Conservation (phyloP, 2,888 invertebrate species). For the Agrochola circellaris region DNA sequence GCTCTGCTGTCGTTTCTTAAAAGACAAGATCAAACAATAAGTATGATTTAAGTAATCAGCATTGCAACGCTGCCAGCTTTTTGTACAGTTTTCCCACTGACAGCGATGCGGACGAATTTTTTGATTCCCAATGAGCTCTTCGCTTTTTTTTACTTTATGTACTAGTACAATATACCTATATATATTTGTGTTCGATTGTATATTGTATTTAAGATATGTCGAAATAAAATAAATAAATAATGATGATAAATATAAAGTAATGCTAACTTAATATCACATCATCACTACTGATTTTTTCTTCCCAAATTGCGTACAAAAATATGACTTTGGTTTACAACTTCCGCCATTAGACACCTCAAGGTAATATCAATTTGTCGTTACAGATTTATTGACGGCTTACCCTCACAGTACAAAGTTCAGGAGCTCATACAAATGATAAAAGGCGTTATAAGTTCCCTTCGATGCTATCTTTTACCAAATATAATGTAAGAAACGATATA, state of each 20-base stretch:
- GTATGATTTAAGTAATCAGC: background rate
- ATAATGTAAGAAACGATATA: background rate
- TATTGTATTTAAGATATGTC: background rate
- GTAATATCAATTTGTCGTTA: slow-evolving; percentile 50
- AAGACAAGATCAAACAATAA: background rate
- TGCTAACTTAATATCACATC: background rate
- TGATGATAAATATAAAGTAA: background rate
- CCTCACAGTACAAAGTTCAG: slow-evolving; percentile 25
- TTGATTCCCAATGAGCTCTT: background rate
- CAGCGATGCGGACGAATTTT: background rate
- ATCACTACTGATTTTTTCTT: background rate
- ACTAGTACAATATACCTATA: too few relatives aligned
- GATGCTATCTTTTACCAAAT: slow-evolving; percentile 9
- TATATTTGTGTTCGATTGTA: too few relatives aligned
- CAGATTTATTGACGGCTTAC: slow-evolving; percentile 36
- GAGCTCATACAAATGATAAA: slow-evolving; percentile 22
- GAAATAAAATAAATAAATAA: background rate
- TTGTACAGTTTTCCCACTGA: background rate
- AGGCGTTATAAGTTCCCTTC: slow-evolving; percentile 14
- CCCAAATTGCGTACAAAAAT: slow-evolving; percentile 19
- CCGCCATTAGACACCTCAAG: slow-evolving; percentile 32
- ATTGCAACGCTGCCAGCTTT: background rate
- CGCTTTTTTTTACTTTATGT: background rate
- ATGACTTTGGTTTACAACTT: slow-evolving; percentile 25
- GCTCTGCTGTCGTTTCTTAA: background rate